A percentile compares a stretch with the other conserved stretches of the same genome.
These are phyloP conservation scores for Drosophila repletoides DNA, from an alignment of 1,140 invertebrate species.

Conservation along the genomic window DNA sequence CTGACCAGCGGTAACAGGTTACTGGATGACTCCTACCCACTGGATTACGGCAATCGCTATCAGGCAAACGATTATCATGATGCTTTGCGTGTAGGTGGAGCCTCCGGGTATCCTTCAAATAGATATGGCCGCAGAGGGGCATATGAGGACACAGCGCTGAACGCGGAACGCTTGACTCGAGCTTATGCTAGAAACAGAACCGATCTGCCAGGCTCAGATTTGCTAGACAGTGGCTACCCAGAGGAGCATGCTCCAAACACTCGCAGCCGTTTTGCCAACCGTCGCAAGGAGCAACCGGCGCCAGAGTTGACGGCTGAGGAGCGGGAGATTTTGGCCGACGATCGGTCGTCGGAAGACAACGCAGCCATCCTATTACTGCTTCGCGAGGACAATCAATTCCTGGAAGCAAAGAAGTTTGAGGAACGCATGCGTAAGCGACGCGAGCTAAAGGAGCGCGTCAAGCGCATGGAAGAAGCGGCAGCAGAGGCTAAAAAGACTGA, in stretches of 20 bases:
- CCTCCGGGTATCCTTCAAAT: conserved; percentile 57
- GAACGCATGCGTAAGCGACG: conserved; percentile 90
- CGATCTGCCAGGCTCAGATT: conserved; percentile 33
- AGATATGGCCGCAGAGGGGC: conserved; percentile 45
- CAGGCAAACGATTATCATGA: conserved; percentile 58
- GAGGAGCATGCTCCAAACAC: conserved; percentile 45
- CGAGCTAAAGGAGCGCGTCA: conserved; percentile 90
- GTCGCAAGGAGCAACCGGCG: conserved; percentile 55
- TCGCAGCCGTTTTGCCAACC: conserved; percentile 58
- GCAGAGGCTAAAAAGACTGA: conserved; percentile 79
- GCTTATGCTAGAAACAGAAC: conserved; percentile 64
- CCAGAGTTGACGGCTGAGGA: conserved; percentile 66
- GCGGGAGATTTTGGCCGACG: conserved; percentile 67
- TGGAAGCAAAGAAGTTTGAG: conserved; percentile 83
- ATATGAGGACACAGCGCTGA: conserved; percentile 27
- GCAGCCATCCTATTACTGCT: conserved; percentile 71
- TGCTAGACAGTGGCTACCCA: conserved; percentile 1
- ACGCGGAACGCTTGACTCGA: conserved; percentile 26
- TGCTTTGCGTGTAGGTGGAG: conserved; percentile 62
- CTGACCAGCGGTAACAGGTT: conserved; percentile 55
- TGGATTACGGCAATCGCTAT: conserved; percentile 66
- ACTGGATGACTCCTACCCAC: conserved; percentile 70
- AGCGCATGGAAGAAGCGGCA: conserved; percentile 86
- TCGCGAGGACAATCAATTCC: conserved; percentile 83
- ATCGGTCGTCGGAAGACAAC: conserved; percentile 78